These are phyloP conservation scores for Muscina levida DNA, from an alignment of 2,888 invertebrate species.

Conservation along the genomic window DNA sequence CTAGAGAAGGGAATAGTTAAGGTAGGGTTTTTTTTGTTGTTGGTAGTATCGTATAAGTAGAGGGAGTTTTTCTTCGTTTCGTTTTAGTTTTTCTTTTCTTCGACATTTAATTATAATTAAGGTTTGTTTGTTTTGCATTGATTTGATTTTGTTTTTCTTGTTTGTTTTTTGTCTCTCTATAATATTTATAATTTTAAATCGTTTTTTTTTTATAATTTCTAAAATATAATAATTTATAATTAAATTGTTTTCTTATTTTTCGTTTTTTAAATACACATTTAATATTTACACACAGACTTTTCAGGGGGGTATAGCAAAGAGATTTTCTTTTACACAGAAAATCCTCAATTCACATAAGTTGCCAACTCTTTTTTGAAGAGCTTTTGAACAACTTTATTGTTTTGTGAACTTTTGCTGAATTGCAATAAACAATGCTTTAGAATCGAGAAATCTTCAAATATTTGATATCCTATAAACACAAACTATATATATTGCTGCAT, in stretches of 20 bases:
- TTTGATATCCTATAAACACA: neutral
- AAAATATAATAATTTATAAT: constrained; percentile 59
- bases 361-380: constrained; percentile 15
- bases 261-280: constrained; percentile 47
- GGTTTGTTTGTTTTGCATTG: constrained; percentile 58
- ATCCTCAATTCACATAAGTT: neutral
- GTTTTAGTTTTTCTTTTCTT: constrained; percentile 19
- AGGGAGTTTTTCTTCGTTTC: constrained; percentile 8
- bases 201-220: constrained; percentile 38
- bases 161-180: constrained; percentile 24
- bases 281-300: constrained; percentile 61
- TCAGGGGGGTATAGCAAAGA: constrained; percentile 20
- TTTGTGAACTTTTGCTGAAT: constrained; percentile 1
- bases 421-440: neutral
- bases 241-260: constrained; percentile 19
- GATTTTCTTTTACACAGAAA: neutral
- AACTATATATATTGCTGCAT: neutral
- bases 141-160: constrained; percentile 30
- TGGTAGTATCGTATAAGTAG: neutral
- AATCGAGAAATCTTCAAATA: constrained; percentile 21
- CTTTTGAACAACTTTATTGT: constrained; percentile 12
- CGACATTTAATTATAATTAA: constrained; percentile 34
- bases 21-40: no score
- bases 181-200: no score
- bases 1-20: constrained; percentile 17